Evolutionary conservation across 2,797 vertebrate species (phyloP).

Genomic region (Sebastes kiyomatsui): DNA sequence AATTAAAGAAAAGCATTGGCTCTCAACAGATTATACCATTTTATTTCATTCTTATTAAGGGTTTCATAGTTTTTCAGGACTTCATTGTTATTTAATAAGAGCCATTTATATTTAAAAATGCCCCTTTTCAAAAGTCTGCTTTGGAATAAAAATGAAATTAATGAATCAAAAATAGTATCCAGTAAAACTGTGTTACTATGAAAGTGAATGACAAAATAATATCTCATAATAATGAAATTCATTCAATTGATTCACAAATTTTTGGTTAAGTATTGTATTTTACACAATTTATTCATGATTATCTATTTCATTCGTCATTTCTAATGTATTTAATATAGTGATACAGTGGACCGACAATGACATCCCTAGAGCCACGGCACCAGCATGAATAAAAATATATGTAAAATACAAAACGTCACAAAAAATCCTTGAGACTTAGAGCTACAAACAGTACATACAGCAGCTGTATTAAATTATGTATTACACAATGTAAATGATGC

Average conservation of each 20-base stretch:
- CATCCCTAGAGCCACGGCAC: neutral
- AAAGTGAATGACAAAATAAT: neutral
- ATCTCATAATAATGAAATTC: neutral
- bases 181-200: neutral
- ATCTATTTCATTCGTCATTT: neutral
- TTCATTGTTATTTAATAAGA: neutral
- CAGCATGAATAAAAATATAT: neutral
- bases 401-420: neutral
- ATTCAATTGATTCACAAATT: neutral
- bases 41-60: neutral
- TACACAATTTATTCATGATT: neutral
- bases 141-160: neutral
- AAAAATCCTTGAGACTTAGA: neutral
- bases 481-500: neutral
- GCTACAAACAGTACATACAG: neutral
- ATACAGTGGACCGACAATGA: neutral
- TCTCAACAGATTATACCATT: neutral
- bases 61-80: neutral
- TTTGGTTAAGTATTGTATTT: neutral
- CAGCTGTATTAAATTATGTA: neutral
- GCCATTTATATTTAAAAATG: neutral
- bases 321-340: neutral
- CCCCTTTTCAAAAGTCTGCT: neutral
- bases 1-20: neutral
- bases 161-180: neutral